These are phyloP conservation scores for Rhinoraja longicauda DNA, from an alignment of 2,797 vertebrate genomes.

Conservation along the genomic window DNA sequence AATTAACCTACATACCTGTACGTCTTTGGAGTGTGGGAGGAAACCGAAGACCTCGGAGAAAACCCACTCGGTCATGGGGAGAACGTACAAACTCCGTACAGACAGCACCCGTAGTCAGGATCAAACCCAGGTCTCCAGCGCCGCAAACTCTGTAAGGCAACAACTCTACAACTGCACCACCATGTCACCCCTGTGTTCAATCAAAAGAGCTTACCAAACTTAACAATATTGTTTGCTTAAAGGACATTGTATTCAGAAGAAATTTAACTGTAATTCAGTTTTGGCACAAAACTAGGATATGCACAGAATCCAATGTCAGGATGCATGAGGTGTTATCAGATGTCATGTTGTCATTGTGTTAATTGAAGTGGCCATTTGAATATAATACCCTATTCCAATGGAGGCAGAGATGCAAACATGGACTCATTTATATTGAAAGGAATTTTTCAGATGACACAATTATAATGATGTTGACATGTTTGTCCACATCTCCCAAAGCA, in stretches of 20 bases:
- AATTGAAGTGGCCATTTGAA: not conserved
- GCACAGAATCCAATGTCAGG: not conserved
- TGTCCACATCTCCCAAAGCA: not conserved
- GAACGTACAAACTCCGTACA: no score
- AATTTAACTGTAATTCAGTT: not conserved
- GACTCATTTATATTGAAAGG: not conserved
- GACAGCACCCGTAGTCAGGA: no score
- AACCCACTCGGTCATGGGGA: no score
- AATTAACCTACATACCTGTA: no score
- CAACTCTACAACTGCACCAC: no score
- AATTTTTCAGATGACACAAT: not conserved
- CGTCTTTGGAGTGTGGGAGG: no score
- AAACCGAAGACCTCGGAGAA: no score
- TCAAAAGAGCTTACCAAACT: not conserved
- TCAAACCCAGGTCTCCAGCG: no score
- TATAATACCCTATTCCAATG: not conserved
- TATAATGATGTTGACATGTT: not conserved
- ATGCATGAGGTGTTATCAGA: not conserved
- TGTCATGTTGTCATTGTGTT: conserved; percentile 11
- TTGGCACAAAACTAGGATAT: conserved; percentile 23
- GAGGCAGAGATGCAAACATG: not conserved
- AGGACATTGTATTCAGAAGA: not conserved
- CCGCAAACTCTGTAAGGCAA: no score
- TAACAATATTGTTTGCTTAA: conserved; percentile 2
- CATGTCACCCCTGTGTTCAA: not conserved